Base-by-base conservation (phyloP, 2,113 vertebrate genomes). In the Psettodes erumei region DNA sequence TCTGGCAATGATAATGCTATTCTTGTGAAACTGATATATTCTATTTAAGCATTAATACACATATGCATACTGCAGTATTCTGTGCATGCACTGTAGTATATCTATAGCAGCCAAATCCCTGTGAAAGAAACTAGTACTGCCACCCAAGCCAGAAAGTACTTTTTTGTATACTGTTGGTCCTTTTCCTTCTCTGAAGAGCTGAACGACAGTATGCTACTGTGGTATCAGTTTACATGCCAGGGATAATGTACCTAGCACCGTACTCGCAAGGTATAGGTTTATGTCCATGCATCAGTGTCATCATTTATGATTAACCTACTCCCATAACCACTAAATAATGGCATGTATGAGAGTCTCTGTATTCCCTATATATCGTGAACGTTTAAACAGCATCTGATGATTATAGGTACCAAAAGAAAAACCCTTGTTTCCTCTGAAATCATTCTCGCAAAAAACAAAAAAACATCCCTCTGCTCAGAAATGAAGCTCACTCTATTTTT, bases 401-500 rank as follows among this genome's bases (percentile, higher is more conserved):
- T 6, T 7, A 42, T 40, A 54, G 25, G 27, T 1, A 47, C 47
- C 25, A 42, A 10, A 40, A 72, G 50, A 1, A 30, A 47, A 45
- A 43, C 1, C 15, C 42, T 64, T 77, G 21, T 65, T 53, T 73
- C 28, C 55, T 45, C 4, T 71, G 18, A 59, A 73, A 71, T 48
- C 4, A 6, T 43, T 56, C 43, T n/a, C n/a, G n/a, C n/a, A n/a
- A n/a, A n/a, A n/a, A 28, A 21, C 32, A 35, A 48, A 42, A 48
- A 38, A n/a, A 28, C 3, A 4, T 43, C 3, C 42, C 51, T 56
- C 23, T 50, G 66, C 71, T 55, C 21, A 58, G 77, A 54, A 74
- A 30, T 69, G 62, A 77, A 76, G 59, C 35, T 19, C 54, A 60
- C 60, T 60, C 9, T 38, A 48, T 59, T 83, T 79, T 73, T 10